Evolutionary conservation across 2,797 vertebrate genomes (phyloP), one percentile per base, ranked within the genome.

Genomic region (Triplophysa yarkandensis): DNA sequence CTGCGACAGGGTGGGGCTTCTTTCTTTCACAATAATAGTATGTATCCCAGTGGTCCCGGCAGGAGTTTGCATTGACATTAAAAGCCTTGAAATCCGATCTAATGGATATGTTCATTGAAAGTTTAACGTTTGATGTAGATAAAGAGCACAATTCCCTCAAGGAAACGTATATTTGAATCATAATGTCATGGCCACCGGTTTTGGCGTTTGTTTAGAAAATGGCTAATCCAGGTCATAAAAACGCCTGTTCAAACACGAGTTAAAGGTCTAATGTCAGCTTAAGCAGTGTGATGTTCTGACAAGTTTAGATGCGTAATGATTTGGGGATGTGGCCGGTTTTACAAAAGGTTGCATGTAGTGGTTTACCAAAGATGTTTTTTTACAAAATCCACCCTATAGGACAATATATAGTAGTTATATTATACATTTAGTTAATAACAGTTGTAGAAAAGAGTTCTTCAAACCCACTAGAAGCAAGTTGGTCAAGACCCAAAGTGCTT

Each of bases 1-100:
- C 65, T 70, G 54, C 2, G 21, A 25, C 44, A 78, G 73, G 78
- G 69, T 25, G 70, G 70, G 76, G 79, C 74, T 57, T 13, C 46
- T 70, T 67, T 70, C 62, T 46, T 19, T 76, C 62, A 78, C 78
- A 70, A 66, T 62, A 60, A 57, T 77, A 44, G 11, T 58, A 39
- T 46, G 19, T 73, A 46, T 55, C 74, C 46, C n/a, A 11, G 61
- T 25, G 57, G 36, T 23, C 46, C 44, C 4, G 54, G 54, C 73
- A 41, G 11, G 21, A 60, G 57, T 77, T 74, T 46, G 60, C 32
- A 39, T 25, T 46, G 25, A 67, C 55, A 71, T 75, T 52, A 52
- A 58, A 79, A 52, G 39, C 36, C 54, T 25, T 67, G 62, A 23
- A 74, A 78, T 64, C 44, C 27, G 60, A 80, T 63, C 65, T 25